A percentile compares a stretch with the other conserved stretches of the same genome.
Conservation (phyloP, 1,140 invertebrate species). For the Formica selysi region DNA sequence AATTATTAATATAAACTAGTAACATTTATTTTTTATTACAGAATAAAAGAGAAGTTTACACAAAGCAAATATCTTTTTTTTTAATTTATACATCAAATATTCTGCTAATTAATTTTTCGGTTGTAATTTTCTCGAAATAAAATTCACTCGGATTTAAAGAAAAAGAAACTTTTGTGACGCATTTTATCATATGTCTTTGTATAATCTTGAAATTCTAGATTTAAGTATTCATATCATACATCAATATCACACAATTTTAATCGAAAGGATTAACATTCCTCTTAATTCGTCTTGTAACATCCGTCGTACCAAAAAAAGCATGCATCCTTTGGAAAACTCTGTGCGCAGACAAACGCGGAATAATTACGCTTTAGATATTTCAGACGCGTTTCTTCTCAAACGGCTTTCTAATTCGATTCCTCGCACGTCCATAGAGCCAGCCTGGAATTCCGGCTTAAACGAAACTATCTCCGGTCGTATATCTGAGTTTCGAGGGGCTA, state of each 20-base stretch:
- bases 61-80: background rate
- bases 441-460: constrained; percentile 61
- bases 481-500: constrained; percentile 57
- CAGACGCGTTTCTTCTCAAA: constrained; percentile 61
- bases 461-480: constrained; percentile 61
- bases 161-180: background rate
- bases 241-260: background rate
- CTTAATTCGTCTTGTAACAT: constrained; percentile 17
- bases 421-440: constrained; percentile 45
- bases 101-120: background rate
- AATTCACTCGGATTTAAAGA: background rate
- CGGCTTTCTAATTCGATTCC: constrained; percentile 62
- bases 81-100: background rate
- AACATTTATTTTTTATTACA: background rate
- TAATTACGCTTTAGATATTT: constrained; percentile 58
- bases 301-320: constrained; percentile 7
- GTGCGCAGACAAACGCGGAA: background rate
- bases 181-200: background rate
- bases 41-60: background rate
- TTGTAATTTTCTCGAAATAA: background rate
- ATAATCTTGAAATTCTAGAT: background rate
- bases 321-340: background rate
- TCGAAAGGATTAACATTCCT: constrained; percentile 17
- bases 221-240: background rate
- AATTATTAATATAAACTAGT: background rate